Conservation (phyloP, 2,797 vertebrate genomes). For the Pipistrellus kuhlii region DNA sequence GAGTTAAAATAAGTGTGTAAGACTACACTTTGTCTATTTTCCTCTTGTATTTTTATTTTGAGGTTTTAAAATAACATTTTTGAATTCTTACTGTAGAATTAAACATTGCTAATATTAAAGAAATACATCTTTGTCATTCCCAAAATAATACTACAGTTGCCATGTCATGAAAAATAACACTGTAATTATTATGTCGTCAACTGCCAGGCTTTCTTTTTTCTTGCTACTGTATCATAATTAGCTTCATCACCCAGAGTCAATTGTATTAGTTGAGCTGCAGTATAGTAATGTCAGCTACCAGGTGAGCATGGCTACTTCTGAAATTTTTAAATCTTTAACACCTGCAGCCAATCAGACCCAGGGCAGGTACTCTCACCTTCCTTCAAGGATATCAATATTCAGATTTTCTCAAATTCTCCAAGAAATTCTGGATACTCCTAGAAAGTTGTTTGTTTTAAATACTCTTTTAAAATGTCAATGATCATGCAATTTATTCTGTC, state of each 20-base stretch:
- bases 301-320: conserved; percentile 33
- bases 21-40: not conserved
- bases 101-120: conserved; percentile 50
- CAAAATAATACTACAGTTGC: conserved; percentile 67
- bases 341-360: not conserved
- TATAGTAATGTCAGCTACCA: not conserved
- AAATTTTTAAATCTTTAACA: not conserved
- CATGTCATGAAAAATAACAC: conserved; percentile 74
- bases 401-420: not conserved
- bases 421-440: not conserved
- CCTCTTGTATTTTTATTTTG: conserved; percentile 27
- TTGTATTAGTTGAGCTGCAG: conserved; percentile 57
- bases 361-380: not conserved
- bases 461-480: not conserved
- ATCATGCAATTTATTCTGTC: too few species aligned
- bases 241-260: conserved; percentile 45
- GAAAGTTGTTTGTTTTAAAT: not conserved
- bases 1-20: conserved; percentile 5
- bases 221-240: conserved; percentile 67
- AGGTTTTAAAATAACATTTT: conserved; percentile 59
- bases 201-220: conserved; percentile 63
- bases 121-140: conserved; percentile 55
- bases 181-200: conserved; percentile 68
- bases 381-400: not conserved
- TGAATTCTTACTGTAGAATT: conserved; percentile 33